phyloP scores from a whole-genome alignment of 2,888 invertebrate species.

The Leucophenga montana region DNA sequence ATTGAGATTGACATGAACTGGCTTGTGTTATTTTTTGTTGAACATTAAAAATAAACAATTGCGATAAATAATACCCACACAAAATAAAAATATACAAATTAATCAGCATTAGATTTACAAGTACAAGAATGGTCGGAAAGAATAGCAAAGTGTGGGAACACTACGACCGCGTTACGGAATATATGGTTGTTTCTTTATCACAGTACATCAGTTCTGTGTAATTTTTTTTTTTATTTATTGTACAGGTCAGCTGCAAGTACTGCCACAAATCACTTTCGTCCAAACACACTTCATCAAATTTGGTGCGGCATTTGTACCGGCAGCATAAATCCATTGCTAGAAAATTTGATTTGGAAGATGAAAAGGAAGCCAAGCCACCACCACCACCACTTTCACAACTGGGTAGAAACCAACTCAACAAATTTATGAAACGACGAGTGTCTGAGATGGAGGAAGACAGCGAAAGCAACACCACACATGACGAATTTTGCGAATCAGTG shows the following conservation, averaged over 20 bases:
- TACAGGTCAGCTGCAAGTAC: constrained; percentile 48
- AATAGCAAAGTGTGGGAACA: constrained; percentile 60
- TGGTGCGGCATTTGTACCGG: constrained; percentile 52
- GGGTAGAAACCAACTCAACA: no score
- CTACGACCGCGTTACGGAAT: constrained; percentile 57
- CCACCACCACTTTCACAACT: neutral
- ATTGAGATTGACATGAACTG: no score
- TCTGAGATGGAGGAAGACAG: neutral
- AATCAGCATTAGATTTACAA: no score
- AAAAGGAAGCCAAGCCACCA: neutral
- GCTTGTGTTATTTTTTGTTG: no score
- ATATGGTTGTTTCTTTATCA: constrained; percentile 42
- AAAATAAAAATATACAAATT: no score
- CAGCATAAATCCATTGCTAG: constrained; percentile 7
- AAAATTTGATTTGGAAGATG: constrained; percentile 2
- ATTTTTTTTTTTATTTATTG: neutral
- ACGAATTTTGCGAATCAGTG: neutral
- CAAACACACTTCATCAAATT: constrained; percentile 58
- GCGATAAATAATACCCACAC: no score
- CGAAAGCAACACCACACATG: neutral
- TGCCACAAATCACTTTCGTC: constrained; percentile 60
- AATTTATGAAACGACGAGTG: no score
- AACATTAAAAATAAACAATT: no score
- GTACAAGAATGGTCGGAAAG: constrained; percentile 44
- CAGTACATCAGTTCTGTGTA: no score